These are phyloP conservation scores for Fregetta grallaria DNA, from an alignment of 2,113 vertebrate genomes.

Conservation along the genomic window DNA sequence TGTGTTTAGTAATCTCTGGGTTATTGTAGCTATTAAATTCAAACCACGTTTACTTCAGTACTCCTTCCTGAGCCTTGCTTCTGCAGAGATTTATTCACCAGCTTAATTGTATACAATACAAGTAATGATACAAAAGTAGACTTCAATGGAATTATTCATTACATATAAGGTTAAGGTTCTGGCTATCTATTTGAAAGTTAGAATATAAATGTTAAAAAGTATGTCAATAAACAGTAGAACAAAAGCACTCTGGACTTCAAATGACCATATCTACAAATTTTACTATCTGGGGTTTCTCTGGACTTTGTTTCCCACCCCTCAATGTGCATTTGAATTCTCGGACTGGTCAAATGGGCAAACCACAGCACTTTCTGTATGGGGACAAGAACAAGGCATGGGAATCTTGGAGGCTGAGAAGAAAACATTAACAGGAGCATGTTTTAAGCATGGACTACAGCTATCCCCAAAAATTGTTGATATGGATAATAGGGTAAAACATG, in stretches of 20 bases:
- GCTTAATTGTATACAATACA: not conserved
- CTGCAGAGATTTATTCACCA: not conserved
- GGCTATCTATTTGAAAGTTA: not conserved
- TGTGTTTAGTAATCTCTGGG: not conserved
- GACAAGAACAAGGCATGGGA: not conserved
- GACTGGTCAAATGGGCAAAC: not conserved
- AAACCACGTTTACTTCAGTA: not conserved
- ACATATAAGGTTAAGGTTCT: not conserved
- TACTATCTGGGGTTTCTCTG: not conserved
- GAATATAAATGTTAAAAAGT: not conserved
- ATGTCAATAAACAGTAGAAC: not conserved
- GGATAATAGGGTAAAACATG: accelerated
- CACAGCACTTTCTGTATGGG: not conserved
- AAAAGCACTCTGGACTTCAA: not conserved
- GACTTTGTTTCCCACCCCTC: not conserved
- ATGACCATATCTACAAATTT: not conserved
- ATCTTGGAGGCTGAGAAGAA: not conserved
- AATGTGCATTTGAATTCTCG: not conserved
- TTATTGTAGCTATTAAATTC: not conserved
- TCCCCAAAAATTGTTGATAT: not conserved
- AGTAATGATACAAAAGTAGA: not conserved
- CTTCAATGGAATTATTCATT: not conserved
- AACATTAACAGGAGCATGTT: not conserved
- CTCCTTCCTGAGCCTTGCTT: not conserved
- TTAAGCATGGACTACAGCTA: not conserved